Base-by-base conservation (phyloP, 2,888 invertebrate genomes). In the Drosophila limbata region DNA sequence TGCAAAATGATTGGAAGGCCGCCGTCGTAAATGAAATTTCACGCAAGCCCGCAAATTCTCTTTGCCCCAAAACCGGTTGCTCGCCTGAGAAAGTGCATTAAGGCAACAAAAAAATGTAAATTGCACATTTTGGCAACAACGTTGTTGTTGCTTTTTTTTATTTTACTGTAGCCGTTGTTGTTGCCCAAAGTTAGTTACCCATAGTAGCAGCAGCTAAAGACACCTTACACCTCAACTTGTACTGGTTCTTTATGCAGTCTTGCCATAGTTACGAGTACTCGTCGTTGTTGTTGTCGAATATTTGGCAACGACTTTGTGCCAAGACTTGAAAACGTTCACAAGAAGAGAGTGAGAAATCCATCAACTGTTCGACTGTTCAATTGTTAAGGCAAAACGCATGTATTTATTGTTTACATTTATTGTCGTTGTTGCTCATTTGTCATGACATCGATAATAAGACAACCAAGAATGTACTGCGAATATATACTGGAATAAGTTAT, bases 31-130 rank as follows among this genome's bases (percentile, higher is more conserved):
- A 77, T 83, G 69, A 80, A 82, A 82, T 87, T 82, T 87, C 84
- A 64, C 83, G 66, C 68, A 80, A 62, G 73, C 73, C 56, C 69
- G 69, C 78, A 60, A 86, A 84, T 87, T 84, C 88, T 68, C 88
- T 76, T 66, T 37, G 55, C 56, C 52, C 31, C 25, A 13, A 77
- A 82, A 88, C 82, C 83, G 77, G 82, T 83, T 88, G 45, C 8
- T 63, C 47, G 77, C 73, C 85, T 85, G 88, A 83, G 82, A 83
- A 83, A 83, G 82, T 83, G 88, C 81, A 86, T 81, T 70, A 84
- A 85, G 81, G 80, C 74, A 53, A 40, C 44, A 42, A 62, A 65
- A 75, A 83, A 74, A 88, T 88, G 80, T 85, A 79, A 83, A 88
- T 83, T 85, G 88, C 72, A 63, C 52, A 77, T 77, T 77, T 79